Conservation (phyloP, 2,113 vertebrate species). For the Triplophysa dalaica region DNA sequence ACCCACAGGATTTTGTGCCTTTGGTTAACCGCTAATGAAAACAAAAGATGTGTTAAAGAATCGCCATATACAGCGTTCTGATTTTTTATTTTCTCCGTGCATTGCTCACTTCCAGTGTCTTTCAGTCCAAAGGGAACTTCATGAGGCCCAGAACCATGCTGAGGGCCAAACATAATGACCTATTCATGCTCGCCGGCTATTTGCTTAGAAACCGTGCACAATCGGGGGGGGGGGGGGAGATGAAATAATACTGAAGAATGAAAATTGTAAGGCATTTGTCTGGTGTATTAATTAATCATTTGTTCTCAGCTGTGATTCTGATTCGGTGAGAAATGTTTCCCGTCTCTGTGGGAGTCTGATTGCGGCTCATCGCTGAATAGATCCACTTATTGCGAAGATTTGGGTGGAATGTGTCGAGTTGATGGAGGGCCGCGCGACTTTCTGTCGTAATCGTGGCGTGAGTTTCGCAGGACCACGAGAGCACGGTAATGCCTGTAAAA, state of each 20-base stretch:
- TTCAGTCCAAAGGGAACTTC: conserved; percentile 12
- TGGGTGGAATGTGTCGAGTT: conserved; percentile 41
- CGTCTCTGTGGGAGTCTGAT: conserved; percentile 54
- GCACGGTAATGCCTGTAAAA: conserved; percentile 37
- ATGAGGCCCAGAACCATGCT: conserved; percentile 15
- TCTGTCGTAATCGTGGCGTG: conserved; percentile 46
- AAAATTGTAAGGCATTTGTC: conserved; percentile 51
- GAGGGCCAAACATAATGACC: conserved; percentile 51
- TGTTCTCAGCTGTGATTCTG: conserved; percentile 41
- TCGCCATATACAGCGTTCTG: conserved; percentile 36
- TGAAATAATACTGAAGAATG: conserved; percentile 49
- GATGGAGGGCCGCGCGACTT: conserved; percentile 49
- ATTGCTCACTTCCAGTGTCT: neutral
- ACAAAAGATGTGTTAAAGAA: conserved; percentile 1
- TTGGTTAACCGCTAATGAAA: neutral
- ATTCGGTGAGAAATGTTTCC: conserved; percentile 41
- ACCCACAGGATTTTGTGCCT: neutral
- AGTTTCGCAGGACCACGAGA: conserved; percentile 35
- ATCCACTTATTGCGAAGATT: conserved; percentile 57
- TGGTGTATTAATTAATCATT: conserved; percentile 59
- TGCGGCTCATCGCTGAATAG: conserved; percentile 52
- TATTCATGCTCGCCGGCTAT: conserved; percentile 47
- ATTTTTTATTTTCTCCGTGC: conserved; percentile 18
- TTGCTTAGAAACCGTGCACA: conserved; percentile 45
- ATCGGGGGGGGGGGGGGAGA: conserved; percentile 39